A percentile compares a stretch with the other conserved stretches of the same genome.
Conservation (phyloP, 2,797 vertebrate species). For the Siniperca obscura region DNA sequence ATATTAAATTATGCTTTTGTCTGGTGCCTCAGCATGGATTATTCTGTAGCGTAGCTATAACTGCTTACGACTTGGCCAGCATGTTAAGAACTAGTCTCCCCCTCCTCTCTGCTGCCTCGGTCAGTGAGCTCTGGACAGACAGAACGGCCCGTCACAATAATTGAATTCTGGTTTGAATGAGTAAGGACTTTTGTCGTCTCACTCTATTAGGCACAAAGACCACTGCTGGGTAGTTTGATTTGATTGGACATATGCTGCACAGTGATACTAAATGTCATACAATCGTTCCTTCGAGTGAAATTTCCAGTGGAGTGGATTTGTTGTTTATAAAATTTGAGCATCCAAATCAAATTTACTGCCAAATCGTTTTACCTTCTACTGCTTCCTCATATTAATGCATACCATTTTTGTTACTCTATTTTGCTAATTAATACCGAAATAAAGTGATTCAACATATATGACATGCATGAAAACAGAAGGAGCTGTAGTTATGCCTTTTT, state of each 20-base stretch:
- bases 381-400: neutral
- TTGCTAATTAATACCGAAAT: neutral
- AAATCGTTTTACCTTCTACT: conserved; percentile 23
- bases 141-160: conserved; percentile 54
- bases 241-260: conserved; percentile 51
- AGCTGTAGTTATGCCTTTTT: neutral
- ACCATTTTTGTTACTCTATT: neutral
- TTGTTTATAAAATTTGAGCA: conserved; percentile 15
- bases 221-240: conserved; percentile 39
- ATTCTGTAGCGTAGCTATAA: conserved; percentile 40
- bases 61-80: conserved; percentile 36
- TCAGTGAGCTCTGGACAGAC: conserved; percentile 46
- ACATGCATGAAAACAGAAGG: neutral
- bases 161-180: conserved; percentile 68
- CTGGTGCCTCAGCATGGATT: conserved; percentile 66
- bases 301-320: conserved; percentile 10
- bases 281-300: conserved; percentile 7
- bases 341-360: conserved; percentile 38
- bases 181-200: conserved; percentile 66
- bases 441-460: neutral
- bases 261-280: conserved; percentile 3
- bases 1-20: conserved; percentile 68
- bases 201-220: conserved; percentile 72
- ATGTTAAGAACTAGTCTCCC: conserved; percentile 26
- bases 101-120: conserved; percentile 1